Evolutionary conservation across 2,888 invertebrate species (phyloP).

Genomic region (Tipula unca): DNA sequence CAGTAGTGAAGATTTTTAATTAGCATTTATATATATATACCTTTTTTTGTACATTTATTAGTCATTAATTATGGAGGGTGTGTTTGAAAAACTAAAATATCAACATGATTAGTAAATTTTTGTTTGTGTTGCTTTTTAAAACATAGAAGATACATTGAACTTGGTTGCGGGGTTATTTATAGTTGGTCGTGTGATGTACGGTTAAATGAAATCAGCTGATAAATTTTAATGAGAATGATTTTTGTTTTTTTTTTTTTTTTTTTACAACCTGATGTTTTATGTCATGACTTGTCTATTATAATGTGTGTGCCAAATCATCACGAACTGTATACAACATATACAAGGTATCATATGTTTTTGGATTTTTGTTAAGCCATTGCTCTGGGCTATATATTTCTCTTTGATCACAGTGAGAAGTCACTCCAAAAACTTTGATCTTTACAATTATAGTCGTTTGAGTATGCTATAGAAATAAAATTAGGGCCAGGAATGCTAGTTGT

Average conservation of each 20-base stretch:
- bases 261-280: neutral
- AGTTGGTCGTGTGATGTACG: neutral
- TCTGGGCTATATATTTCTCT: no score
- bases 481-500: no score
- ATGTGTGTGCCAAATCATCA: neutral
- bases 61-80: constrained; percentile 8
- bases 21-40: neutral
- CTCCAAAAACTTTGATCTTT: no score
- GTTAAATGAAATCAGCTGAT: neutral
- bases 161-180: neutral
- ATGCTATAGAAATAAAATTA: no score
- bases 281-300: neutral
- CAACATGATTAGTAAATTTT: neutral
- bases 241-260: neutral
- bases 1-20: neutral
- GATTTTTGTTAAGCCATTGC: neutral
- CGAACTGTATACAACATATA: neutral
- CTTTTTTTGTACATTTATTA: neutral
- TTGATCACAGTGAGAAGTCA: no score
- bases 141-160: neutral
- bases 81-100: neutral
- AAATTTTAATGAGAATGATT: neutral
- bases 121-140: neutral
- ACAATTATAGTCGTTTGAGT: no score
- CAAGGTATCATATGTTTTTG: neutral